Evolutionary conservation across 2,888 invertebrate genomes (phyloP), one percentile per base, ranked within the genome.

Genomic region (Nymphalis urticae): DNA sequence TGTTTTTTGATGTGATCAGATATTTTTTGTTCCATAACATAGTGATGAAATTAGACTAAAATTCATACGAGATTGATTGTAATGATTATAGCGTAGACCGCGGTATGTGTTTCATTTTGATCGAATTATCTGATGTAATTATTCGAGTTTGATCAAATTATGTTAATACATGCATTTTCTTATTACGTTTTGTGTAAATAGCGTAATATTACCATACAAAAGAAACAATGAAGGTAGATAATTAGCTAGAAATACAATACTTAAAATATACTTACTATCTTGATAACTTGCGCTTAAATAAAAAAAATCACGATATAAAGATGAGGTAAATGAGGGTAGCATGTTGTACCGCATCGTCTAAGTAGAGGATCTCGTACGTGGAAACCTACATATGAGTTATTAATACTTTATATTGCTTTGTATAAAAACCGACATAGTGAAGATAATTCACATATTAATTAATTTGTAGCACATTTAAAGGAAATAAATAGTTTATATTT

Each of bases 41-140:
- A 62, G 79, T 81, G 81, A 85, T 85, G 85, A 86, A 85, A 87
- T 87, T 84, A 83, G 85, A 82, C 84, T 83, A 56, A 82, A 82
- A 82, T 84, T 75, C 74, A 71, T 66, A 66, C 32, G 66, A 72
- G 75, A 76, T 79, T 76, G 77, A 75, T 73, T 71, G 68, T 77
- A 75, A 78, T 69, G 73, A 78, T 79, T 75, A 63, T 73, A 72
- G 73, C 79, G 77, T 68, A 66, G 66, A 69, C 60, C 66, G 53
- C 48, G 69, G 62, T 71, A 70, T 70, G 64, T 62, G 67, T 68
- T 70, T 69, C 66, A 64, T 71, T 69, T 69, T 68, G 68, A 69
- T 66, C 50, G 50, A 69, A 69, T 71, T 69, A 72, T 69, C 62
- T 71, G 56, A 66, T 70, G 64, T 62, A 64, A 72, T 71, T 72